Percentiles rank a stretch among this genome's conserved stretches.
These are phyloP conservation scores for Gonocerus acuteangulatus DNA, from an alignment of 2,888 invertebrate genomes.

Conservation along the genomic window DNA sequence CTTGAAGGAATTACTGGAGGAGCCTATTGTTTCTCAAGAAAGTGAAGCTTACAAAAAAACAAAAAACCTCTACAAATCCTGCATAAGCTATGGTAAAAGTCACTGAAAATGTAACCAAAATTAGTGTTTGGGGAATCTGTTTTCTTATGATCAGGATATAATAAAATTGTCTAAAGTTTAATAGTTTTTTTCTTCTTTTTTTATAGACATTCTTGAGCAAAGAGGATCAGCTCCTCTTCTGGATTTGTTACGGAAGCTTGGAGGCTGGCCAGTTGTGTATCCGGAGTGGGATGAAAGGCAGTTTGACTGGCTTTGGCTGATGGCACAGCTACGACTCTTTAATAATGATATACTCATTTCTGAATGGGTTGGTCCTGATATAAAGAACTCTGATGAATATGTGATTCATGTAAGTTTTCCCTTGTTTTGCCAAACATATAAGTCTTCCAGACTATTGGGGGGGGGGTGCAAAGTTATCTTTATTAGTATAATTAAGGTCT, in stretches of 20 bases:
- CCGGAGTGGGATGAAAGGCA: constrained; percentile 55
- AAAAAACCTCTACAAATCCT: constrained; percentile 74
- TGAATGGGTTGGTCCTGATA: constrained; percentile 86
- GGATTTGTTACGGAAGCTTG: constrained; percentile 60
- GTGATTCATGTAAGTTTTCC: constrained; percentile 59
- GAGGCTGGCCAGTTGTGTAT: constrained; percentile 81
- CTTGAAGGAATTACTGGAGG: constrained; percentile 58
- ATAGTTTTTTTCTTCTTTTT: no score
- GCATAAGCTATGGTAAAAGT: constrained; percentile 66
- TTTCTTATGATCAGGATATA: no score
- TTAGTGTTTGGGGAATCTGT: no score
- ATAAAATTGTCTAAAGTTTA: no score
- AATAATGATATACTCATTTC: constrained; percentile 81
- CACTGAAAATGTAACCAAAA: no score
- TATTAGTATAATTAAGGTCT: no score
- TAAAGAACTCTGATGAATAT: constrained; percentile 84
- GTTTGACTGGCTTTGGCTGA: constrained; percentile 65
- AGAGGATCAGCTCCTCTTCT: constrained; percentile 65
- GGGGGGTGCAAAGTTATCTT: no score
- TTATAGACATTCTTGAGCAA: constrained; percentile 55
- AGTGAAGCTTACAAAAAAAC: constrained; percentile 69
- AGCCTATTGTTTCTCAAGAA: constrained; percentile 44
- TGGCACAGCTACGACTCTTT: constrained; percentile 65
- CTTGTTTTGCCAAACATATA: not conserved
- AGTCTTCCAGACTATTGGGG: not conserved